These are phyloP conservation scores for Neuroterus valhalla DNA, from an alignment of 1,140 invertebrate species.

Conservation along the genomic window DNA sequence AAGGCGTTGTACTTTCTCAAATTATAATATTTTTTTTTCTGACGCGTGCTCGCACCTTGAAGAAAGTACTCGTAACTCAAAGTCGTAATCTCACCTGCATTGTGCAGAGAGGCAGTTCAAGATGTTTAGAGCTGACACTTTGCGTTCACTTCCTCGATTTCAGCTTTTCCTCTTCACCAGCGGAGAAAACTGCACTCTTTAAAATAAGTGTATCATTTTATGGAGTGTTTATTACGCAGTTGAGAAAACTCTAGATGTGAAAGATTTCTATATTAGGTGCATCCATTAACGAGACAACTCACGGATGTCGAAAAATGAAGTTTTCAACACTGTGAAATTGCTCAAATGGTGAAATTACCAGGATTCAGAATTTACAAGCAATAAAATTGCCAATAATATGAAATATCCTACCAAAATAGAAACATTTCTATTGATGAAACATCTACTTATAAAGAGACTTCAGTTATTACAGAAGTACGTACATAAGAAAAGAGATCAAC, in stretches of 20 bases:
- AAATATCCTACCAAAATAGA: no score
- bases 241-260: not conserved
- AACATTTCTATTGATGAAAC: no score
- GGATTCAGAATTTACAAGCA: no score
- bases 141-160: conserved; percentile 11
- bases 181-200: conserved; percentile 28
- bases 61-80: conserved; percentile 30
- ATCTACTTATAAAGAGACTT: no score
- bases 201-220: conserved; percentile 2
- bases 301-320: no score
- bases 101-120: not conserved
- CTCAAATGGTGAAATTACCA: no score
- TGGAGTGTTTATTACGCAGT: conserved; percentile 9
- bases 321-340: no score
- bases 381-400: no score
- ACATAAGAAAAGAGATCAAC: no score
- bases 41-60: conserved; percentile 15
- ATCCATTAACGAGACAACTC: not conserved
- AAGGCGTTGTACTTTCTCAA: conserved; percentile 28
- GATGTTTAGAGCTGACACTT: conserved; percentile 12
- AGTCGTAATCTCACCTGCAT: conserved; percentile 17
- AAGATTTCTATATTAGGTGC: not conserved
- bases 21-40: conserved; percentile 27
- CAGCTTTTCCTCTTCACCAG: conserved; percentile 18
- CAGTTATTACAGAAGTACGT: no score